Base-by-base conservation (phyloP, 1,140 invertebrate genomes). In the Antheraea mylitta region DNA sequence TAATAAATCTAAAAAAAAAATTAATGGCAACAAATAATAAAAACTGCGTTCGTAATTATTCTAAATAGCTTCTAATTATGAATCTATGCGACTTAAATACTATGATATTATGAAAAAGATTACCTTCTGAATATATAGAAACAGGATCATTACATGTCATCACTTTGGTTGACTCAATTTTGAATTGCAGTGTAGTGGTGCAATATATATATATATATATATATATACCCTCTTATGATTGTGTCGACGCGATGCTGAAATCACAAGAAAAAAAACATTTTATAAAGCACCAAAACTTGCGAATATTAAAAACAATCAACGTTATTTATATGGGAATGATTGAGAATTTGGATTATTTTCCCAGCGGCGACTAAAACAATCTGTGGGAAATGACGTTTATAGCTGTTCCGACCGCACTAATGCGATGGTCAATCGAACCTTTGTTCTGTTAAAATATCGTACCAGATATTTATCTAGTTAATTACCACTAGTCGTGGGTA, bases 281-380 rank as follows among this genome's bases (percentile, higher is more conserved):
- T 66, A 72, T 71, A 65, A 45, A 53, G 64, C 59, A 18, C 38
- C 38, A 42, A 42, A 10, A 69, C 59, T 62, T 36, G 68, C 30
- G 70, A 70, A 75, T 68, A 72, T 70, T 70, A 69, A 64, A 58
- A 71, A 66, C 38, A 68, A 70, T 71, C 58, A 67, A 63, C 64
- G 64, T 74, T 72, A 77, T 74, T 76, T 77, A 48, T 73, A 65
- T 42, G 38, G 11, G 38, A 42, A 42, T 42, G 38, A 81, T 76
- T 78, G 77, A 76, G 77, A 81, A 83, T 78, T 75, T 72, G 67
- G 73, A 71, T 73, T 76, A 66, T 74, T 78, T 83, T 80, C 79
- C 78, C 79, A 79, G 79, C 75, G 65, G 61, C 61, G 68, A 64
- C 64, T 67, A 45, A 82, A 72, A 82, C 78, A 79, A 77, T 81